A percentile compares a stretch with the other conserved stretches of the same genome.
phyloP scores from a whole-genome alignment of 1,140 invertebrate genomes.

The Lanistes nyassanus region DNA sequence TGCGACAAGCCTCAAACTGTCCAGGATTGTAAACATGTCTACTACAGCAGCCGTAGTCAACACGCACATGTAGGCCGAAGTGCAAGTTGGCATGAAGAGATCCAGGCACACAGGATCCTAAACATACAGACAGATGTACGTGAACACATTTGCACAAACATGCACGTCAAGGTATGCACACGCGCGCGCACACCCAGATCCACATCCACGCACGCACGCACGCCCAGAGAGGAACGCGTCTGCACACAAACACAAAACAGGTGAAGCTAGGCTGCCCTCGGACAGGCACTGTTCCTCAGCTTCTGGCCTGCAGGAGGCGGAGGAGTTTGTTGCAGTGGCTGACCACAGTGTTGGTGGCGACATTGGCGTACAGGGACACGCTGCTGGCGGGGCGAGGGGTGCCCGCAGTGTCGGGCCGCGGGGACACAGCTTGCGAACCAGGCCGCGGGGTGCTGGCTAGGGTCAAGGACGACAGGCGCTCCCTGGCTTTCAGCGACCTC shows the following conservation, averaged over 20 bases:
- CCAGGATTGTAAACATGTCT: not conserved
- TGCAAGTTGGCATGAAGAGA: not conserved
- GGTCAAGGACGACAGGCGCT: too few relatives aligned
- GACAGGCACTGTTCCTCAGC: not conserved
- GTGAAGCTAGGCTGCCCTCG: not conserved
- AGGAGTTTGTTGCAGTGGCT: constrained; percentile 45
- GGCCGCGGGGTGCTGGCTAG: too few relatives aligned
- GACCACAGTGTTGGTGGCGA: constrained; percentile 35
- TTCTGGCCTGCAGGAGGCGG: constrained; percentile 31
- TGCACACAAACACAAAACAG: not conserved
- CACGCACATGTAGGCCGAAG: not conserved
- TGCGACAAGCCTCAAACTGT: not conserved
- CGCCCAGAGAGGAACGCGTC: not conserved
- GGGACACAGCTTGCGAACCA: too few relatives aligned
- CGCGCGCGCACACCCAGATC: not conserved
- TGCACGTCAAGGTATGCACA: not conserved
- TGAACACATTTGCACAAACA: not conserved
- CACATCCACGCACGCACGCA: not conserved
- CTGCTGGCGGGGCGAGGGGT: not conserved
- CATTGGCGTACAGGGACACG: constrained; percentile 28
- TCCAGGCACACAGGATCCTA: not conserved
- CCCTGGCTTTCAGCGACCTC: too few relatives aligned
- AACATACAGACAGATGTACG: not conserved
- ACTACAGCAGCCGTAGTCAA: constrained; percentile 6
- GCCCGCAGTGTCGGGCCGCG: too few relatives aligned